Percentiles rank a stretch among this genome's conserved stretches.
These are phyloP conservation scores for Hepsetus odoe DNA, from an alignment of 2,113 vertebrate species.

Conservation along the genomic window DNA sequence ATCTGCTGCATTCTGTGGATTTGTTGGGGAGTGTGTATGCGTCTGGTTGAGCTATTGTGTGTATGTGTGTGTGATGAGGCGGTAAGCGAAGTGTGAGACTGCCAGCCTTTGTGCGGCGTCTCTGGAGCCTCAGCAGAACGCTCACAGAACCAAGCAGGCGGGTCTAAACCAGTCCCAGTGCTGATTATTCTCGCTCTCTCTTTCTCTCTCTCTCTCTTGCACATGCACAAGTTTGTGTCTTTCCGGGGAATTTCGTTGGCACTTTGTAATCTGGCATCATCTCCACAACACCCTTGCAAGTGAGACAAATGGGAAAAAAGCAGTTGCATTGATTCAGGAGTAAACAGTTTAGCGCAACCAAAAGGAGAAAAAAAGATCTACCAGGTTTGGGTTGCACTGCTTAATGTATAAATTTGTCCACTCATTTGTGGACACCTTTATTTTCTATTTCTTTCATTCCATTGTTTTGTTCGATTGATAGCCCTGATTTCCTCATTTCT, in stretches of 20 bases:
- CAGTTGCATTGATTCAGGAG: too few relatives aligned
- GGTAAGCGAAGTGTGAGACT: conserved; percentile 24
- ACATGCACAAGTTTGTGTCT: background rate
- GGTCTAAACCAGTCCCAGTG: background rate
- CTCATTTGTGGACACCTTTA: too few relatives aligned
- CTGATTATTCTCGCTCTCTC: background rate
- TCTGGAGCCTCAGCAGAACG: background rate
- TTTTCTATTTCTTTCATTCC: too few relatives aligned
- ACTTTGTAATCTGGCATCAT: too few relatives aligned
- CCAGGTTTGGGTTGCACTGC: too few relatives aligned
- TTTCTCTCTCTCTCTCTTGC: background rate
- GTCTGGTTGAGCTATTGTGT: background rate
- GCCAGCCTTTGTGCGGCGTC: conserved; percentile 3
- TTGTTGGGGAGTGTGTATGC: conserved; percentile 6
- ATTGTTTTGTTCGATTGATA: too few relatives aligned
- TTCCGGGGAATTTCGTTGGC: background rate
- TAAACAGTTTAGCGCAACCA: too few relatives aligned
- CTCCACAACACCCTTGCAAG: too few relatives aligned
- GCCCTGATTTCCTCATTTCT: too few relatives aligned
- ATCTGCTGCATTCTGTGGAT: background rate
- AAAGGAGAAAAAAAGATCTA: too few relatives aligned
- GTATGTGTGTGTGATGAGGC: conserved; percentile 15
- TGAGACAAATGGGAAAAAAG: too few relatives aligned
- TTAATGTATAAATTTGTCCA: too few relatives aligned
- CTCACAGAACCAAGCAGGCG: conserved; percentile 12